phyloP scores from a whole-genome alignment of 2,113 vertebrate species.

The Otocyon megalotis region DNA sequence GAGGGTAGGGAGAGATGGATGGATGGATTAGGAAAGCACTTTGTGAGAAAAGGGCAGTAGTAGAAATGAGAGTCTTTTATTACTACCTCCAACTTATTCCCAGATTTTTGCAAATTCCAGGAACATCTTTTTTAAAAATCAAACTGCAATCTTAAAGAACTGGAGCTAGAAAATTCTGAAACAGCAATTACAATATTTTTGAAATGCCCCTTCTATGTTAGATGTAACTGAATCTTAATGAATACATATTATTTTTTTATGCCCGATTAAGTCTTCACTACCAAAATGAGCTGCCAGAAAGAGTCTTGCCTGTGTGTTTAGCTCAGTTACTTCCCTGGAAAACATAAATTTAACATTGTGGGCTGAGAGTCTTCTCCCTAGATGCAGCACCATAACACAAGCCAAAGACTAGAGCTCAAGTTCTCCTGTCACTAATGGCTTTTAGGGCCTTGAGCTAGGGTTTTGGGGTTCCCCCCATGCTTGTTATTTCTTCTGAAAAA shows the following conservation, averaged over 20 bases:
- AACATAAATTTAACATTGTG: background rate
- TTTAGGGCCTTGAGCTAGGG: background rate
- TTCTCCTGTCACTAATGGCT: background rate
- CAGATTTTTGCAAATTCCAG: background rate
- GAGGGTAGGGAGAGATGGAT: background rate
- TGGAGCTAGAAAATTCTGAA: background rate
- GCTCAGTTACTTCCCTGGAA: background rate
- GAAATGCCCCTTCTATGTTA: background rate
- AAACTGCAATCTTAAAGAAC: background rate
- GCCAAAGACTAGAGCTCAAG: background rate
- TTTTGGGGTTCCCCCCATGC: background rate
- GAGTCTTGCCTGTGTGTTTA: background rate
- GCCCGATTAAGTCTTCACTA: background rate
- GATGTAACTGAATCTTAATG: conserved; percentile 17
- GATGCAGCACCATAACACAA: background rate
- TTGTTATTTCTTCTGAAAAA: background rate
- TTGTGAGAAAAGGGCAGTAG: background rate
- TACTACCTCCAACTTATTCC: background rate
- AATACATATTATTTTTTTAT: background rate
- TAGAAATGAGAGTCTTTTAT: background rate
- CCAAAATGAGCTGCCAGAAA: background rate
- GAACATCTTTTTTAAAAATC: background rate
- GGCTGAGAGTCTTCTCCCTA: background rate
- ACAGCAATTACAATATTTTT: background rate
- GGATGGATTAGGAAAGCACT: background rate